phyloP scores from a whole-genome alignment of 2,888 invertebrate genomes.

The Drosophila aldrichi region DNA sequence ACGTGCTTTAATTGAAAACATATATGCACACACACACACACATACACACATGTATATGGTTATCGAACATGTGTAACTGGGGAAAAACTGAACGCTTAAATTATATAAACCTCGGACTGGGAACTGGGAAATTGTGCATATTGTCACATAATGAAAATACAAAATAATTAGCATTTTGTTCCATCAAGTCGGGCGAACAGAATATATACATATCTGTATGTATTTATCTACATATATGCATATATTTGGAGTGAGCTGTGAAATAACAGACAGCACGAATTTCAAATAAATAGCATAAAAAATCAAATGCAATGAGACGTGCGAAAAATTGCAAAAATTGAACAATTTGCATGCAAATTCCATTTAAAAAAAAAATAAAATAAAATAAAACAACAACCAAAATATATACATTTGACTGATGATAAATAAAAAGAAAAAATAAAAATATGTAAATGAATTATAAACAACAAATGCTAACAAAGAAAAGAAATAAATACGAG shows the following conservation, averaged over 20 bases:
- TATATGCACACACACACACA: background rate
- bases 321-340: slow-evolving; percentile 56
- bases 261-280: slow-evolving; percentile 38
- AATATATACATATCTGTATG: slow-evolving; percentile 7
- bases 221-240: background rate
- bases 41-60: too few species aligned
- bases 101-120: slow-evolving; percentile 25
- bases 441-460: slow-evolving; percentile 44
- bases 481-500: background rate
- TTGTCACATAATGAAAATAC: slow-evolving; percentile 76
- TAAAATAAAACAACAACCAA: slow-evolving; percentile 23
- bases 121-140: slow-evolving; percentile 47
- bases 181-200: slow-evolving; percentile 62
- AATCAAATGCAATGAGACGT: slow-evolving; percentile 62
- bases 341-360: slow-evolving; percentile 60
- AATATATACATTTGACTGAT: slow-evolving; percentile 13
- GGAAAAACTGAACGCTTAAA: slow-evolving; percentile 35
- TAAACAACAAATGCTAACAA: slow-evolving; percentile 37
- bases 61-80: slow-evolving; percentile 9
- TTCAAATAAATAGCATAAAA: slow-evolving; percentile 57
- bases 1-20: slow-evolving; percentile 50
- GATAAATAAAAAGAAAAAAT: slow-evolving; percentile 18
- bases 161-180: slow-evolving; percentile 83
- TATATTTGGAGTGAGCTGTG: slow-evolving; percentile 4
- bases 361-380: slow-evolving; percentile 6